A percentile compares a stretch with the other conserved stretches of the same genome.
These are phyloP conservation scores for Catocala sponsa DNA, from an alignment of 2,888 invertebrate genomes.

Conservation along the genomic window DNA sequence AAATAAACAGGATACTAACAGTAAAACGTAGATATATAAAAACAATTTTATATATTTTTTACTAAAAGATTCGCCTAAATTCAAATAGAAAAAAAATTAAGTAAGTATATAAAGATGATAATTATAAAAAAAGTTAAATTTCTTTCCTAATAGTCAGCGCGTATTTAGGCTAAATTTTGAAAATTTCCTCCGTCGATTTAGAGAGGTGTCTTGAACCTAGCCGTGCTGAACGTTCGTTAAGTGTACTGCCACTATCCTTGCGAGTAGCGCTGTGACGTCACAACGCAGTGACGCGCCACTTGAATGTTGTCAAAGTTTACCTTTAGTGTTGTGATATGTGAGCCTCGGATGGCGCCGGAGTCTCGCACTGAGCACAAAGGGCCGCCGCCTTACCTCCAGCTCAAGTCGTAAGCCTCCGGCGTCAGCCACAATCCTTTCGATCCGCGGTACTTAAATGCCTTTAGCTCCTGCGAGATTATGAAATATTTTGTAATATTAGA, in stretches of 20 bases:
- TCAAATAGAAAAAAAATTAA: conserved; percentile 1
- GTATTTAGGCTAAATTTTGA: conserved; percentile 22
- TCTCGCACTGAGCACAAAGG: no score
- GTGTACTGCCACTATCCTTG: no score
- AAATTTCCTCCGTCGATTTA: neutral
- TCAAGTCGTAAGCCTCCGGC: neutral
- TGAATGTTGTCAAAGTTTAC: conserved; percentile 28
- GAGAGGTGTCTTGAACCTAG: no score
- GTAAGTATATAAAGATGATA: neutral
- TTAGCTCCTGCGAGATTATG: conserved; percentile 15
- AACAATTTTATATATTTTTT: conserved; percentile 36
- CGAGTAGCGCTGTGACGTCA: no score
- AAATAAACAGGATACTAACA: conserved; percentile 7
- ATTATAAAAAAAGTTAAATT: neutral
- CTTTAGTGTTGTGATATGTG: conserved; percentile 33
- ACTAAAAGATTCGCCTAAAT: conserved; percentile 15
- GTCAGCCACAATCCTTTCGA: conserved; percentile 14
- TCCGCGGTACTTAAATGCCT: conserved; percentile 10
- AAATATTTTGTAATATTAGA: conserved; percentile 30
- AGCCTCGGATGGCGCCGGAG: no score
- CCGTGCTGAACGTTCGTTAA: no score
- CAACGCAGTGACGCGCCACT: neutral
- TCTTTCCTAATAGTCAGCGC: neutral
- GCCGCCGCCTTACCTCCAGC: no score
- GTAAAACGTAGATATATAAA: conserved; percentile 24